These are phyloP conservation scores for Mimas tiliae DNA, from an alignment of 2,888 invertebrate species.

Conservation along the genomic window DNA sequence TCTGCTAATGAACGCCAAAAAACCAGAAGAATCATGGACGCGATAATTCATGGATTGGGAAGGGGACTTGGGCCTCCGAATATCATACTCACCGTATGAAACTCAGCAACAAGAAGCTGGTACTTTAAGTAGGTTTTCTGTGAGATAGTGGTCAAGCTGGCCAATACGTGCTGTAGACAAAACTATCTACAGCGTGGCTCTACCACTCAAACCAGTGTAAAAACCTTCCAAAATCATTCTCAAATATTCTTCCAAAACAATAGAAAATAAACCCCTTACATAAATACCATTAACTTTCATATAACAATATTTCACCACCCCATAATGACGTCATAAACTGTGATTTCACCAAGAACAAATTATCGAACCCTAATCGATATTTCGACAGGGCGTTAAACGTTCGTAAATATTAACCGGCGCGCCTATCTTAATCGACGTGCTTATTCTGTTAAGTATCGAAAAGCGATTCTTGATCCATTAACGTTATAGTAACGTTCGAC, in stretches of 20 bases:
- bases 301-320: constrained; percentile 2
- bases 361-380: constrained; percentile 20
- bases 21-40: too few relatives aligned
- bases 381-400: constrained; percentile 25
- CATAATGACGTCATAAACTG: constrained; percentile 23
- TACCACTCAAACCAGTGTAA: too few relatives aligned
- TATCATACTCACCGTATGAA: too few relatives aligned
- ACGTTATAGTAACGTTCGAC: constrained; percentile 44
- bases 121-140: too few relatives aligned
- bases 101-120: too few relatives aligned
- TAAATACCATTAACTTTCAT: background rate
- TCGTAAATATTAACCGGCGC: constrained; percentile 30
- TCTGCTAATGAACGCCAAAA: too few relatives aligned
- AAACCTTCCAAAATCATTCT: background rate
- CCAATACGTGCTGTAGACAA: too few relatives aligned
- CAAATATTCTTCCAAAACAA: background rate
- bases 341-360: constrained; percentile 18
- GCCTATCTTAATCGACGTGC: constrained; percentile 45
- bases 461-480: constrained; percentile 54
- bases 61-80: too few relatives aligned
- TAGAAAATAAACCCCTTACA: constrained; percentile 13
- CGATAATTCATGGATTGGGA: too few relatives aligned
- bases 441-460: constrained; percentile 49
- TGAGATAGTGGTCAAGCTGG: too few relatives aligned
- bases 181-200: too few relatives aligned